phyloP scores from a whole-genome alignment of 2,113 vertebrate genomes.

The Typhlomys cinereus region DNA sequence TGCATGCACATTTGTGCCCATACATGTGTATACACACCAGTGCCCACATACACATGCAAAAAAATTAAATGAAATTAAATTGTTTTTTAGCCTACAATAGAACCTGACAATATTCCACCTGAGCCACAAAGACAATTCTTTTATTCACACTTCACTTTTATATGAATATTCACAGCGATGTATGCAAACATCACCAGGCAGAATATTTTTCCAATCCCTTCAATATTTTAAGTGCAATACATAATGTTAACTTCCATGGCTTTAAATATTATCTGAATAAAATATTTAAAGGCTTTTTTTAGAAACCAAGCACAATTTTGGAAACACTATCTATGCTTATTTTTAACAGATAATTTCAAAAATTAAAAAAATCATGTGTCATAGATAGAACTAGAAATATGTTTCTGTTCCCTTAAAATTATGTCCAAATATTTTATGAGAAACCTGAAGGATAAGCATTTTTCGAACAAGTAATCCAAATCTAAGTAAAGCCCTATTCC shows the following conservation, averaged over 20 bases:
- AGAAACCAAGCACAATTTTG: not conserved
- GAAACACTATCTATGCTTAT: not conserved
- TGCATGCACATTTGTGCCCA: no score
- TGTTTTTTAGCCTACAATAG: no score
- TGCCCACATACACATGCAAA: no score
- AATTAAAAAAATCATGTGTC: not conserved
- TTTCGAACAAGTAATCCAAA: not conserved
- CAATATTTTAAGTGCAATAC: not conserved
- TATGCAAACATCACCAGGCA: not conserved
- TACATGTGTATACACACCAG: no score
- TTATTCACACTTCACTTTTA: not conserved
- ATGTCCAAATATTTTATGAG: not conserved
- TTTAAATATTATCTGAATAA: not conserved
- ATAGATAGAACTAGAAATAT: not conserved
- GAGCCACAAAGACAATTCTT: not conserved
- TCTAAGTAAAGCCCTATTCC: not conserved
- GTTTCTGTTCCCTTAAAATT: not conserved
- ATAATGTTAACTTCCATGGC: not conserved
- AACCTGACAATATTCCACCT: not conserved
- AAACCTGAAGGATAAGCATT: not conserved
- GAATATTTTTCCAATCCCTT: not conserved
- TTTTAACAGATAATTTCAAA: not conserved
- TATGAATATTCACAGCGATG: not conserved
- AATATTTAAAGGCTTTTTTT: not conserved
- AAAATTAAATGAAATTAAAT: no score